Evolutionary conservation across 1,140 invertebrate genomes (phyloP).

Genomic region (Cydia amplana): DNA sequence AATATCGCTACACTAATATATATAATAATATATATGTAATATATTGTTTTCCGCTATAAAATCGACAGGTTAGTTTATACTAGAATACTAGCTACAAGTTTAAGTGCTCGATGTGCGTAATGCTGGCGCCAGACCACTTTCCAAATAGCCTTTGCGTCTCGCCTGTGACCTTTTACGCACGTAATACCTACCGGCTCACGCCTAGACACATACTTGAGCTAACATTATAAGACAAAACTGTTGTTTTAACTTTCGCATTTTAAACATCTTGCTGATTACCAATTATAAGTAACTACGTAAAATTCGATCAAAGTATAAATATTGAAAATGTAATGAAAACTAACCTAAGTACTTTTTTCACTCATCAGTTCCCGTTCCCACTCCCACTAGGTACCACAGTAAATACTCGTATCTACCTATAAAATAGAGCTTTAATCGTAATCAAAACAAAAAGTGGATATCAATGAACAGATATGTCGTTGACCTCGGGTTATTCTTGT

Average conservation of each 20-base stretch:
- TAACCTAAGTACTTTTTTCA: too few relatives aligned
- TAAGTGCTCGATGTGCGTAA: slow-evolving; percentile 45
- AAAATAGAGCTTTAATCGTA: background rate
- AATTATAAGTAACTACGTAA: background rate
- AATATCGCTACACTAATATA: too few relatives aligned
- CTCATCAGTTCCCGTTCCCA: too few relatives aligned
- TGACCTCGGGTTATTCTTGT: slow-evolving; percentile 23
- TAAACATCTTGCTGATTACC: background rate
- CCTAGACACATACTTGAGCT: slow-evolving; percentile 41
- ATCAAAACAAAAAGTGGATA: slow-evolving; percentile 19
- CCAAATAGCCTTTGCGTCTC: slow-evolving; percentile 76
- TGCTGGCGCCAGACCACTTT: slow-evolving; percentile 74
- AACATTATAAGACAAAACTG: background rate
- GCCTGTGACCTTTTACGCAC: slow-evolving; percentile 76
- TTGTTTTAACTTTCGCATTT: slow-evolving; percentile 8
- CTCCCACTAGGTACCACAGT: too few relatives aligned
- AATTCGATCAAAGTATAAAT: background rate
- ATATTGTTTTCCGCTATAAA: background rate
- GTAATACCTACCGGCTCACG: slow-evolving; percentile 57
- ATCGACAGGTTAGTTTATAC: background rate
- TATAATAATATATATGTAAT: too few relatives aligned
- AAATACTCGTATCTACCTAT: too few relatives aligned
- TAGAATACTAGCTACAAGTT: background rate
- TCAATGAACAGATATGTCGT: slow-evolving; percentile 22
- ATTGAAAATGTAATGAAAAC: background rate